phyloP scores from a whole-genome alignment of 1,140 invertebrate species.

The Aphidius ervi region DNA sequence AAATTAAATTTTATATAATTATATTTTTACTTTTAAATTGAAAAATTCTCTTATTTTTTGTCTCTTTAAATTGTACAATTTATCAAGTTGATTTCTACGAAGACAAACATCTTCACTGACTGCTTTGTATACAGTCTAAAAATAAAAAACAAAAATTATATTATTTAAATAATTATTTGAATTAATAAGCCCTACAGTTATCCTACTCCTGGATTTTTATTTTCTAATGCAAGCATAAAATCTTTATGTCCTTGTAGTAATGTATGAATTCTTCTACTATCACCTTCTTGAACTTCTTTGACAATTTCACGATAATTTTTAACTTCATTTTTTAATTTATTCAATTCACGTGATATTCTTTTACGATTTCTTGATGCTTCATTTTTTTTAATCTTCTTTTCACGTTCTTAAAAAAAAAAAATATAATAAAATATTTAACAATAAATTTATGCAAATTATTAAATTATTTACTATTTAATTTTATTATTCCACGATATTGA shows the following conservation, averaged over 20 bases:
- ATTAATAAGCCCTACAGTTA: conserved; percentile 16
- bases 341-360: conserved; percentile 54
- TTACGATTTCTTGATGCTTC: conserved; percentile 55
- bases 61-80: conserved; percentile 56
- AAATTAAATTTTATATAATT: conserved; percentile 4
- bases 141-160: conserved; percentile 8
- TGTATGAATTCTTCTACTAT: conserved; percentile 55
- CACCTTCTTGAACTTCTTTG: conserved; percentile 55
- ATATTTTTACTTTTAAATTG: conserved; percentile 51
- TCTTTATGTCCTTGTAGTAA: conserved; percentile 54
- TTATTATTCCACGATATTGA: conserved; percentile 60
- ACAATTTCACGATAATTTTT: conserved; percentile 54
- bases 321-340: conserved; percentile 55
- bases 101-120: conserved; percentile 58
- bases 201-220: conserved; percentile 52
- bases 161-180: conserved; percentile 13
- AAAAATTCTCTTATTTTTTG: conserved; percentile 56
- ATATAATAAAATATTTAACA: conserved; percentile 5
- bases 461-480: conserved; percentile 56
- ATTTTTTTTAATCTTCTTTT: conserved; percentile 55
- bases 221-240: conserved; percentile 57
- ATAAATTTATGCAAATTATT: conserved; percentile 4
- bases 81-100: conserved; percentile 57
- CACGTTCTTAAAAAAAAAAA: conserved; percentile 48
- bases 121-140: conserved; percentile 55